Evolutionary conservation across 2,888 invertebrate species (phyloP).

Genomic region (Prosapia bicincta): DNA sequence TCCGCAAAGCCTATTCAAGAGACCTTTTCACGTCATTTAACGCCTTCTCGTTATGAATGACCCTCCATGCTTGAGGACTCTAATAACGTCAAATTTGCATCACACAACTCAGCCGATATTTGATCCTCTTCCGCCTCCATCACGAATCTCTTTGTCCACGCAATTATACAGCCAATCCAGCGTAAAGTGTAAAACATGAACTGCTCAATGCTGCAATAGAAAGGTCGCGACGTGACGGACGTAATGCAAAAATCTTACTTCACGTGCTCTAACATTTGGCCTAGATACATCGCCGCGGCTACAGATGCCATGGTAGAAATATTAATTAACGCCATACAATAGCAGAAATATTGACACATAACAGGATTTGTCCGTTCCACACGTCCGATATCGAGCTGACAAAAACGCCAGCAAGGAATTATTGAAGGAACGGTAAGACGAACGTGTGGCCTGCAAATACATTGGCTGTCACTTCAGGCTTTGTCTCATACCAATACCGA

Average conservation of each 20-base stretch:
- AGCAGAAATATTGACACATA: background rate
- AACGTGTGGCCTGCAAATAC: background rate
- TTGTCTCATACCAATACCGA: too few relatives aligned
- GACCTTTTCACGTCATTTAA: background rate
- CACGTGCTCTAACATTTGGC: too few relatives aligned
- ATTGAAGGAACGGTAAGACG: slow-evolving; percentile 10
- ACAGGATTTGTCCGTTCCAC: slow-evolving; percentile 12
- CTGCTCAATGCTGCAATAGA: too few relatives aligned
- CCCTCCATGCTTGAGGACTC: background rate
- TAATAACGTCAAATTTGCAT: background rate
- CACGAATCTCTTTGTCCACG: too few relatives aligned
- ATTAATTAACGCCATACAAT: background rate
- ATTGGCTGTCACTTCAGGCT: too few relatives aligned
- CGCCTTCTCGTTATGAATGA: background rate
- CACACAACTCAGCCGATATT: background rate
- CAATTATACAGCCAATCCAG: too few relatives aligned
- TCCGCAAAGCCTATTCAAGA: background rate
- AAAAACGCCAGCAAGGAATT: slow-evolving; percentile 12
- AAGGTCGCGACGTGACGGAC: too few relatives aligned
- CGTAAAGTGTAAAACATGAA: too few relatives aligned
- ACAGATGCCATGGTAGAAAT: background rate
- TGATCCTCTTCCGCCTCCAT: background rate
- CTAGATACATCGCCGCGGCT: background rate
- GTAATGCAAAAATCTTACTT: too few relatives aligned
- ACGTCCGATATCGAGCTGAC: slow-evolving; percentile 10